Conservation (phyloP, 2,797 vertebrate species). For the Staurois parvus region DNA sequence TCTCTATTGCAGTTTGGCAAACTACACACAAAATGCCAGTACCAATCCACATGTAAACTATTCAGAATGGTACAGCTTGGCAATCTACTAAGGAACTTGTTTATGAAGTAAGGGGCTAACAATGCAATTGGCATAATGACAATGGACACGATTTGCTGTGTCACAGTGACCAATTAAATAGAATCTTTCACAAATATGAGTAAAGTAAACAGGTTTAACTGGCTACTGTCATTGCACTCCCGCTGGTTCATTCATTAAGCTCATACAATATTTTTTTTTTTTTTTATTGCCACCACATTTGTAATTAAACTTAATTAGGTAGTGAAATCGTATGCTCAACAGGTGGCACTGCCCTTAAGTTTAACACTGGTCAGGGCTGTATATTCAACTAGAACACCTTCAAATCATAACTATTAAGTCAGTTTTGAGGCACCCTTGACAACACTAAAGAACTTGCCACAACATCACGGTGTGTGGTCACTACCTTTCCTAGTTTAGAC, state of each 20-base stretch:
- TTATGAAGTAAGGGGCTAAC: background rate
- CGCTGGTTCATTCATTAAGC: too few relatives aligned
- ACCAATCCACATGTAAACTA: background rate
- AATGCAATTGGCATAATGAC: too few relatives aligned
- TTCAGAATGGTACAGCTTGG: background rate
- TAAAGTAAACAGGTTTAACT: background rate
- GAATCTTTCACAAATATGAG: background rate
- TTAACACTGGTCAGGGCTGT: slow-evolving; percentile 25
- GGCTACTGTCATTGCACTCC: background rate
- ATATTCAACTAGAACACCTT: background rate
- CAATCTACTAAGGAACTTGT: background rate
- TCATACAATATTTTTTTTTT: background rate
- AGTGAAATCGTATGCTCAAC: too few relatives aligned
- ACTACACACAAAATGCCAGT: background rate
- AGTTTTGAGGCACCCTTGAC: slow-evolving; percentile 3
- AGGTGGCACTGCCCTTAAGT: background rate
- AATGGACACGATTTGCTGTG: background rate
- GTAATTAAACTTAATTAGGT: background rate
- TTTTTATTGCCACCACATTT: background rate
- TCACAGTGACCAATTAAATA: background rate
- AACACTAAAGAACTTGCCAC: slow-evolving; percentile 60
- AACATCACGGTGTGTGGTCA: background rate
- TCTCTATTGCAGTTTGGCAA: background rate
- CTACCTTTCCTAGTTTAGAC: background rate
- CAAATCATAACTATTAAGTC: background rate